Evolutionary conservation across 2,797 vertebrate species (phyloP), one percentile per base, ranked within the genome.

Genomic region (Gallirallus australis): DNA sequence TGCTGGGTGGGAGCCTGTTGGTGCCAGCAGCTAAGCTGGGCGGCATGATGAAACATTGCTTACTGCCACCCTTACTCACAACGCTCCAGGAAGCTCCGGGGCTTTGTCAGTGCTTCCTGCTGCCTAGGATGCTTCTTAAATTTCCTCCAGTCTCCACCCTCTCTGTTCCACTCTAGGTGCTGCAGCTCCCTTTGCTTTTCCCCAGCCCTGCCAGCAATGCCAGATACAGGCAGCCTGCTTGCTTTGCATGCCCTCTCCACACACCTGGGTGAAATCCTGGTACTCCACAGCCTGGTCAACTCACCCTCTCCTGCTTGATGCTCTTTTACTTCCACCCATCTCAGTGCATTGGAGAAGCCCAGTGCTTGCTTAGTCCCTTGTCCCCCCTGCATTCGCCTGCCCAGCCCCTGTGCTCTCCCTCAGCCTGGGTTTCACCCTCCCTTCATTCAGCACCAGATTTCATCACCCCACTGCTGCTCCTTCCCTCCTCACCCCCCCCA

Each of bases 61-160:
- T 54, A 78, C 84, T 57, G 81, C 83, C 91, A 81, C 70, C 72
- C 84, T 94, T 96, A 95, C 91, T 94, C 94, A 87, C 82, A 16
- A 68, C 8, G 6, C 86, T 84, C 63, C 12, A 15, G 95, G 75
- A 92, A 95, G 93, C 81, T 93, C 72, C 2, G 2, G 21, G 57
- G 53, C 63, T 96, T 95, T 78, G 84, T 93, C 90, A 96, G 81
- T 60, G 57, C 79, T 83, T 96, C 90, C 92, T 3, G 4, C 64
- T 71, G 79, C 82, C 71, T 82, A 54, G 65, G 77, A 84, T 0
- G 0, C 35, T 70, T 61, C 73, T 45, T 89, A 81, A 60, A 76
- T 83, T 95, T 3, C 21, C 54, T 82, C 48, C 25, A 63, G 45
- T 42, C 28, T 79, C 31, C 65, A 40, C 37, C 27, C 71, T 87